These are phyloP conservation scores for Cyclina sinensis DNA, from an alignment of 1,140 invertebrate genomes.

Conservation along the genomic window DNA sequence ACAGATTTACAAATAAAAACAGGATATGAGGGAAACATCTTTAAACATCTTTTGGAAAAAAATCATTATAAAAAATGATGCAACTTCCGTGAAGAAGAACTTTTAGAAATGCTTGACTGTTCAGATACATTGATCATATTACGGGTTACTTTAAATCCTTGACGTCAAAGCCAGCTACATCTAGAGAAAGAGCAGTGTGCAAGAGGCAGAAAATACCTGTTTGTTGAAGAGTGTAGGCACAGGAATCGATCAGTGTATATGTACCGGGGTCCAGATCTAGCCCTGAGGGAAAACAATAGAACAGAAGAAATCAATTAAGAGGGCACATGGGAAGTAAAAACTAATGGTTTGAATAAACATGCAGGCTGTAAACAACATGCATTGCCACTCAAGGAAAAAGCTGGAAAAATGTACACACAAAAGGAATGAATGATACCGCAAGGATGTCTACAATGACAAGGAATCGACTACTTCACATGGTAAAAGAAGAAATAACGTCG, in stretches of 20 bases:
- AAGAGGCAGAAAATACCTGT: constrained; percentile 57
- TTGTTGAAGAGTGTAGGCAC: constrained; percentile 62
- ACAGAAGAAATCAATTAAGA: constrained; percentile 65
- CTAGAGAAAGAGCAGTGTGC: constrained; percentile 36
- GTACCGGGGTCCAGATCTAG: constrained; percentile 62
- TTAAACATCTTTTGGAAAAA: background rate
- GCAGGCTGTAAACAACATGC: constrained; percentile 41
- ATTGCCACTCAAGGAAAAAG: constrained; percentile 21
- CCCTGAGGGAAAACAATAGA: constrained; percentile 58
- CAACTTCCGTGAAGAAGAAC: background rate
- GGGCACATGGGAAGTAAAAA: constrained; percentile 18
- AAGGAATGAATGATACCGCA: background rate
- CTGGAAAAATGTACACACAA: constrained; percentile 34
- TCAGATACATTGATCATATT: background rate
- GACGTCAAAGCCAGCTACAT: constrained; percentile 35
- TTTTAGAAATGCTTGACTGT: background rate
- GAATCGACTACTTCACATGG: background rate
- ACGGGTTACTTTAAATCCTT: background rate
- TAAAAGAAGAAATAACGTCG: background rate
- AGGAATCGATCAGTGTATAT: constrained; percentile 51
- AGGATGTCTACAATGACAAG: background rate
- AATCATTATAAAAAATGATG: background rate
- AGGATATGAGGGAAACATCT: too few relatives aligned
- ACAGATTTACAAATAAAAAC: background rate
- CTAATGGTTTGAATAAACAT: constrained; percentile 42